Conservation (phyloP, 2,888 invertebrate genomes). For the Alitta virens region DNA sequence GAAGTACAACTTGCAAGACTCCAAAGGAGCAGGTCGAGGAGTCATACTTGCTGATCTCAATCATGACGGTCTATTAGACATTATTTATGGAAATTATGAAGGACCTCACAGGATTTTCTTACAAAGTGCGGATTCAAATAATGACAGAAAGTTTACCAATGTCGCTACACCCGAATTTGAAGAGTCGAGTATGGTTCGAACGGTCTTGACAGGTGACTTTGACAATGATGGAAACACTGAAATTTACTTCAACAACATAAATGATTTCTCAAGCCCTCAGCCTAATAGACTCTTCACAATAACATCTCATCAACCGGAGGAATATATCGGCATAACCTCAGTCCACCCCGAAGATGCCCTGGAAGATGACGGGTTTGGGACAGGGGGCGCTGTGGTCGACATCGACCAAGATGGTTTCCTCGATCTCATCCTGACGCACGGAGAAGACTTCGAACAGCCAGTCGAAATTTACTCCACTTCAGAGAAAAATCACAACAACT, state of each 20-base stretch:
- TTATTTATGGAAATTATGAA: slow-evolving; percentile 47
- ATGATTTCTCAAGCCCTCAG: slow-evolving; percentile 27
- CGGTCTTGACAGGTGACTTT: slow-evolving; percentile 45
- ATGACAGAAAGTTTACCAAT: slow-evolving; percentile 33
- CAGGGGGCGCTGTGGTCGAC: slow-evolving; percentile 43
- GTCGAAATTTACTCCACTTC: slow-evolving; percentile 35
- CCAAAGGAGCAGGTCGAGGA: slow-evolving; percentile 38
- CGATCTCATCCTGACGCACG: slow-evolving; percentile 44
- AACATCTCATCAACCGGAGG: slow-evolving; percentile 20
- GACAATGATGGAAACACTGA: slow-evolving; percentile 46
- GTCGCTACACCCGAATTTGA: slow-evolving; percentile 35
- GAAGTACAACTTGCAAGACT: slow-evolving; percentile 29
- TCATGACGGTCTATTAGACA: slow-evolving; percentile 42
- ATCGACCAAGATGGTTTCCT: slow-evolving; percentile 42
- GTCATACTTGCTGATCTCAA: slow-evolving; percentile 45
- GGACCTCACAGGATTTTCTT: slow-evolving; percentile 41
- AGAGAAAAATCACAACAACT: slow-evolving; percentile 28
- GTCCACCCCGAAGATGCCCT: slow-evolving; percentile 40
- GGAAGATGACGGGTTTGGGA: slow-evolving; percentile 38
- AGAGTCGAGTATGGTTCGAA: slow-evolving; percentile 34
- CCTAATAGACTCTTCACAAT: slow-evolving; percentile 41
- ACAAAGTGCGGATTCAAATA: slow-evolving; percentile 30
- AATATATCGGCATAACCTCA: slow-evolving; percentile 22
- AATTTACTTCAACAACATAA: slow-evolving; percentile 44
- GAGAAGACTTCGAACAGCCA: slow-evolving; percentile 36